phyloP scores from a whole-genome alignment of 2,113 vertebrate species.

The Barbus barbus region DNA sequence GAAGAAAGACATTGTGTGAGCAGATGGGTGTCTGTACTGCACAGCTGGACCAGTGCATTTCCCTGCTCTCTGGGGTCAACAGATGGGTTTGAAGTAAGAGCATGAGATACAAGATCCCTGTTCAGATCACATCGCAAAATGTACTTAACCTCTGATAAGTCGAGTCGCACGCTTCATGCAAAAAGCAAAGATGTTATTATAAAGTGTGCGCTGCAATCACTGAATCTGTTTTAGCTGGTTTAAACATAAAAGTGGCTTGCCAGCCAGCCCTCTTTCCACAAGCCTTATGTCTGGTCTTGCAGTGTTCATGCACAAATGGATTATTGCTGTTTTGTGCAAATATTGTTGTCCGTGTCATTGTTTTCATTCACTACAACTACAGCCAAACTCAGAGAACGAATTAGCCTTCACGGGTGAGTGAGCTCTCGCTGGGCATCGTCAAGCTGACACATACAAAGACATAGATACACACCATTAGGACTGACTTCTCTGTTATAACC shows the following conservation, averaged over 20 bases:
- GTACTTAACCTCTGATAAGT: neutral
- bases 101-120: neutral
- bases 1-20: conserved; percentile 1
- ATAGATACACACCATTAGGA: neutral
- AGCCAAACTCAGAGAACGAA: neutral
- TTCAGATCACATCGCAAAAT: neutral
- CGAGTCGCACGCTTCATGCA: neutral
- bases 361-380: neutral
- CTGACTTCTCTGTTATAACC: neutral
- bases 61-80: conserved; percentile 12
- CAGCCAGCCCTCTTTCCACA: too few species aligned
- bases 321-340: neutral
- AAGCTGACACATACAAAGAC: neutral
- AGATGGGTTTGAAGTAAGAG: neutral
- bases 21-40: conserved; percentile 30
- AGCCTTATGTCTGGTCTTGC: neutral
- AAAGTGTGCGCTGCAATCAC: neutral
- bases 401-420: neutral
- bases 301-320: neutral
- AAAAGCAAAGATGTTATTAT: neutral
- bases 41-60: conserved; percentile 42
- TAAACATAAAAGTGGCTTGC: neutral
- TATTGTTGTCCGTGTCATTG: neutral
- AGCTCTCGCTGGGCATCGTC: neutral
- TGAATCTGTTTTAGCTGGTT: neutral